These are phyloP conservation scores for Lampris megalopsis DNA, from an alignment of 2,113 vertebrate genomes.

Conservation along the genomic window DNA sequence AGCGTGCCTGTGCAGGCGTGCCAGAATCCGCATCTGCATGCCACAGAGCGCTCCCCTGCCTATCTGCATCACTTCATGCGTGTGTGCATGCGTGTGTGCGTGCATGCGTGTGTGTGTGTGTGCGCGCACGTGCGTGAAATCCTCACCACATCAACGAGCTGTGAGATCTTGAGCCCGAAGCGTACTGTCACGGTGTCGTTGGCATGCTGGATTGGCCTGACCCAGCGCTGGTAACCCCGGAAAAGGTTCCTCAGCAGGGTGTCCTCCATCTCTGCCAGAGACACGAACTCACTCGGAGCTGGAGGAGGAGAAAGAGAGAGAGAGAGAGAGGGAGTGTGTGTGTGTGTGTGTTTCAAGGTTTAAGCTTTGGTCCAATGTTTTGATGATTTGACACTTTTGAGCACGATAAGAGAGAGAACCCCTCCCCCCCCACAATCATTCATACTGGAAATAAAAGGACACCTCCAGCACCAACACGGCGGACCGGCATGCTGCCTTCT, in stretches of 20 bases:
- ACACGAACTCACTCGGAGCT: slow-evolving; percentile 81
- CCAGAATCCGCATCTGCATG: no score
- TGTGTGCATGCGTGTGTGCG: not conserved
- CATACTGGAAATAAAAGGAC: no score
- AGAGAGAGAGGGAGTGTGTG: no score
- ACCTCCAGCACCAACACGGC: no score
- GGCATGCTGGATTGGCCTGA: slow-evolving; percentile 89
- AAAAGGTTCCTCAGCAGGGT: slow-evolving; percentile 89
- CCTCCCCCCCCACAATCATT: no score
- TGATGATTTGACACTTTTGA: no score
- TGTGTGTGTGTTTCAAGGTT: no score
- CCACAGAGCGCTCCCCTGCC: no score
- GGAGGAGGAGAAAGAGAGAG: not conserved
- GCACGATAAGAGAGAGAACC: no score
- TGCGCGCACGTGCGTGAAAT: not conserved
- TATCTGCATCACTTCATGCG: not conserved
- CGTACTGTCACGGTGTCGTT: slow-evolving; percentile 92
- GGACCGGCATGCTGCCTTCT: no score
- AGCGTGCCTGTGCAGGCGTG: no score
- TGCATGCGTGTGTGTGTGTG: not conserved
- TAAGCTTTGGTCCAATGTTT: no score
- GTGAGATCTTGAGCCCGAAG: slow-evolving; percentile 97
- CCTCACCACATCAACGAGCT: slow-evolving; percentile 98
- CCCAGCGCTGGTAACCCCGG: slow-evolving; percentile 95
- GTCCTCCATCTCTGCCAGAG: slow-evolving; percentile 90